Evolutionary conservation across 2,113 vertebrate species (phyloP), one percentile per base, ranked within the genome.

Genomic region (Poecile atricapillus): DNA sequence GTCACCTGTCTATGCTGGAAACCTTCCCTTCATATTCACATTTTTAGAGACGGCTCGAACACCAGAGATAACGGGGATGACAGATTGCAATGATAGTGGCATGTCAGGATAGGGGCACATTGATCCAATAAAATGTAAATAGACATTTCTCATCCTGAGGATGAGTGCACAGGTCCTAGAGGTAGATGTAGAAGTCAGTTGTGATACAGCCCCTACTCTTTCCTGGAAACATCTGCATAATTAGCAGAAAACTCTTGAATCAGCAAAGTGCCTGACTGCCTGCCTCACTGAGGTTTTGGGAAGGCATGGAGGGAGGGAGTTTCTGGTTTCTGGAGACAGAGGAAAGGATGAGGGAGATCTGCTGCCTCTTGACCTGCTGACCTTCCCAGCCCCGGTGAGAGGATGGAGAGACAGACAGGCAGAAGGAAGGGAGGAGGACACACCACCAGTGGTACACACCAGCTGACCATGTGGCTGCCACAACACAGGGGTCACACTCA

Each of bases 91-190:
- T 49, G 77, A 83, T 18, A 90, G 62, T 1, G 5, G 52, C 35
- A 33, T 39, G 47, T 93, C 93, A 92, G 68, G 44, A 87, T 83
- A 0, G 0, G 88, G 69, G 70, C 64, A 95, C 68, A 67, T 12
- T 83, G 90, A 94, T 90, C 90, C 83, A 64, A 64, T 23, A 62
- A 90, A 93, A 97, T 50, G 37, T 86, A 96, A 95, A 92, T 10
- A 96, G 90, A 84, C 80, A 76, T 94, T 92, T 92, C 90, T 94
- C 83, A 94, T 84, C 80, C 73, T 37, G 62, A 43, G 76, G 90
- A 84, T 49, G 81, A 87, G 87, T 7, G 58, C 73, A 74, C 37
- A 86, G 69, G 89, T 83, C 83, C 37, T 64, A 75, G 52, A 1
- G 22, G 44, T 55, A 76, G 37, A 33, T 0, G 0, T 2, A 31